Evolutionary conservation across 37 sponge, comb jelly and placozoan species (phyloP).

Genomic region (Eunapius fragilis): DNA sequence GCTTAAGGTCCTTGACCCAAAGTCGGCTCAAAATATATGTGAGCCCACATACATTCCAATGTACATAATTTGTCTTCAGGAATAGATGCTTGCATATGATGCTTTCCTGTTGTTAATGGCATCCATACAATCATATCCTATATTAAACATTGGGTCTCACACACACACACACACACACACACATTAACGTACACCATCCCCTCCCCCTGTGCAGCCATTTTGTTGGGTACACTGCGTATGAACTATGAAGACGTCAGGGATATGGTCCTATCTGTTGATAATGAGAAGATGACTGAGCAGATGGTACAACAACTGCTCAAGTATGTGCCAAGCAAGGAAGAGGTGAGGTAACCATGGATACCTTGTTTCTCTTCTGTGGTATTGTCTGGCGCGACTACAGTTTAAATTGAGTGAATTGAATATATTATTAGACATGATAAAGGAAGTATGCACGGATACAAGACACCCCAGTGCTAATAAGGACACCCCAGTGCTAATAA

Average conservation of each 20-base stretch:
- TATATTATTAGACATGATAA: no score
- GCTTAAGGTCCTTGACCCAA: constrained; percentile 89
- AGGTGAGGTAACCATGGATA: constrained; percentile 24
- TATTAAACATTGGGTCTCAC: background rate
- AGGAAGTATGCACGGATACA: no score
- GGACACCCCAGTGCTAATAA: no score
- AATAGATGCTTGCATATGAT: no score
- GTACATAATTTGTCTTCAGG: no score
- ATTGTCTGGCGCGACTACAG: no score
- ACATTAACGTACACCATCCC: background rate
- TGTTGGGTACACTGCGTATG: constrained; percentile 75
- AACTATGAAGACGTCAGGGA: constrained; percentile 51
- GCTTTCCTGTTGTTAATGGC: no score
- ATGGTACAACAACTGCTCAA: constrained; percentile 75
- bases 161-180: constrained; percentile 9
- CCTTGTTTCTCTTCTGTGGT: background rate
- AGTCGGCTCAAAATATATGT: constrained; percentile 95
- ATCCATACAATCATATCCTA: no score
- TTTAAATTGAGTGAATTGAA: no score
- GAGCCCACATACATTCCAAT: constrained; percentile 27
- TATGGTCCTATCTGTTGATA: constrained; percentile 68
- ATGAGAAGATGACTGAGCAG: constrained; percentile 69
- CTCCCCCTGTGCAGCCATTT: constrained; percentile 50
- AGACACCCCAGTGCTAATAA: no score
- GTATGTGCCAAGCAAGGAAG: constrained; percentile 84